Conservation (phyloP, 2,888 invertebrate genomes). For the Xylocampa areola region DNA sequence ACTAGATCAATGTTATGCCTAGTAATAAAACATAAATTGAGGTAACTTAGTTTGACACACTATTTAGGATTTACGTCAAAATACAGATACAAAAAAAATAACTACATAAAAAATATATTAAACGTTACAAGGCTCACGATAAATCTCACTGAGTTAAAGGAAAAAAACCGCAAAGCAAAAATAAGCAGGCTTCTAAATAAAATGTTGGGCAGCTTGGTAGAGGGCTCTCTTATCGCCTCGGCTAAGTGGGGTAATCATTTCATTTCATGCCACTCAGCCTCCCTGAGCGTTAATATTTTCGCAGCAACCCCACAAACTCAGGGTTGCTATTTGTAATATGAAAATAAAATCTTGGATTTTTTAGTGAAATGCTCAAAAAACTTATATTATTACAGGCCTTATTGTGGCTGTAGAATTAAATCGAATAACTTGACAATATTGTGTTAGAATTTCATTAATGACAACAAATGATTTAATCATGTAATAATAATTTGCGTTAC, state of each 20-base stretch:
- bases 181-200: constrained; percentile 51
- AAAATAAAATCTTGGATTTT: constrained; percentile 3
- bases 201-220: constrained; percentile 44
- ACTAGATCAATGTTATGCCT: constrained; percentile 5
- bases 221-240: constrained; percentile 64
- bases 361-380: too few relatives aligned
- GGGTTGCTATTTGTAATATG: constrained; percentile 36
- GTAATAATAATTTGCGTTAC: too few relatives aligned
- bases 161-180: constrained; percentile 28
- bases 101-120: background rate
- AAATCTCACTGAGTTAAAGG: constrained; percentile 8
- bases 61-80: too few relatives aligned
- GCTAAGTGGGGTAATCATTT: constrained; percentile 71
- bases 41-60: background rate
- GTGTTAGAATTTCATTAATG: too few relatives aligned
- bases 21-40: too few relatives aligned
- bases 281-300: constrained; percentile 66
- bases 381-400: background rate
- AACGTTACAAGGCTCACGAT: constrained; percentile 11
- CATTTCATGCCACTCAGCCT: constrained; percentile 64
- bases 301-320: constrained; percentile 57
- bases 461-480: too few relatives aligned
- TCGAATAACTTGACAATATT: background rate
- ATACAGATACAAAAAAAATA: too few relatives aligned
- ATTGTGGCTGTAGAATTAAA: background rate